Base-by-base conservation (phyloP, 2,888 invertebrate genomes). In the Dromius quadrimaculatus region DNA sequence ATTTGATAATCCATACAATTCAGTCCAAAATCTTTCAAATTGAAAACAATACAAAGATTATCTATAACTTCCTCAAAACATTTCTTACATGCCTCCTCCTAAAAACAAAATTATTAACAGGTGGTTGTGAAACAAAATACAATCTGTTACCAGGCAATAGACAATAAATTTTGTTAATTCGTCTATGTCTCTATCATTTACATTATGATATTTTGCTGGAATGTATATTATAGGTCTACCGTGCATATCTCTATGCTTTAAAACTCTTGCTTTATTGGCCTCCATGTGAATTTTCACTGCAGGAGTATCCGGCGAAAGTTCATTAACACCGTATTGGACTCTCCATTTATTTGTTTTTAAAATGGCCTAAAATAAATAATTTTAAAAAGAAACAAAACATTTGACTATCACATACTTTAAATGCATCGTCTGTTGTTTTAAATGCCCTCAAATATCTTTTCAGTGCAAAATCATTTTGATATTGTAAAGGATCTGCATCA, bases 331-430 rank as follows among this genome's bases (percentile, higher is more conserved):
- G 82, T 91, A 92, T 74, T 92, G 90, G 59, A 84, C 84, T 73
- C 91, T 85, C 93, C 93, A 93, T 82, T 91, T 92, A 79, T 92
- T 92, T 50, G 92, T 92, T 84, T 92, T 92, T 72, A 92, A 81
- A 76, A 92, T 87, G 62, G 90, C 91, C 90, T 91, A 77, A 84
- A 63, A 54, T 50, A 71, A 63, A 73, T 28, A 4, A 13, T 54
- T 32, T 9, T 13, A 23, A 54, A 8, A 8, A 6, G 3, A 54
- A 8, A n/a, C 5, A 15, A 19, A 20, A 54, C 54, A 13, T 15
- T 54, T 23, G 2, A 3, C 11, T 11, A 11, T 5, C 19, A 17
- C 32, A 47, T 82, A 91, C 91, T 87, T 92, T 90, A 80, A 92
- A 92, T 72, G 92, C 89, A 76, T 85, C 86, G 79, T 92, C 92